These are phyloP conservation scores for Dipodomys ordii DNA, from an alignment of 2,113 vertebrate species.

Conservation along the genomic window DNA sequence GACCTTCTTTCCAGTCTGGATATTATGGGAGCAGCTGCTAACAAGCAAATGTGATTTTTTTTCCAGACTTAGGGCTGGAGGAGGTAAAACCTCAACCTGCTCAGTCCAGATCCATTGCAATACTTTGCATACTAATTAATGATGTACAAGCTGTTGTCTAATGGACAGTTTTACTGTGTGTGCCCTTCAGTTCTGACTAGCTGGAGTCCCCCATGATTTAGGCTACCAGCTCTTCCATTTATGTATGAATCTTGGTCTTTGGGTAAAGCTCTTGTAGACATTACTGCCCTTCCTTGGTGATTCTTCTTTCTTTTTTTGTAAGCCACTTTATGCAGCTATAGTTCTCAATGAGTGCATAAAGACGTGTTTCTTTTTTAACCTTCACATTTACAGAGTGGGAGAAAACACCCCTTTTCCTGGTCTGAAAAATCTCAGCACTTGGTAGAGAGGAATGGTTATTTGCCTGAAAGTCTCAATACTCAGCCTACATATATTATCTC, in stretches of 20 bases:
- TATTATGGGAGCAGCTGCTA: constrained; percentile 36
- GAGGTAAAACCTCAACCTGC: constrained; percentile 68
- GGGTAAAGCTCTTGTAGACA: background rate
- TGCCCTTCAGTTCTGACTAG: constrained; percentile 66
- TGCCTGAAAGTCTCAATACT: background rate
- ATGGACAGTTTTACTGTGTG: constrained; percentile 28
- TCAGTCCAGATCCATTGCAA: background rate
- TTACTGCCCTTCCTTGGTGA: background rate
- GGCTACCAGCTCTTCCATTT: background rate
- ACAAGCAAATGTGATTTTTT: constrained; percentile 65
- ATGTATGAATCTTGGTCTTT: background rate
- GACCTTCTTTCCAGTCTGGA: background rate
- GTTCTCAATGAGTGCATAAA: background rate
- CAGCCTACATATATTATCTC: background rate
- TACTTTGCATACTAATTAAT: constrained; percentile 77
- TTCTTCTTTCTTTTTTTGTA: constrained; percentile 47
- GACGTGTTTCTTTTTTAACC: background rate
- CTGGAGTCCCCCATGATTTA: constrained; percentile 31
- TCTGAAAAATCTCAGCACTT: background rate
- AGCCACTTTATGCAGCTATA: background rate
- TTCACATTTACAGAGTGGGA: background rate
- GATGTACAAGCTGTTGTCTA: constrained; percentile 58
- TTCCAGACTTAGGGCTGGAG: constrained; percentile 51
- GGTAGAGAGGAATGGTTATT: background rate
- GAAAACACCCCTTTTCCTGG: background rate